phyloP scores from a whole-genome alignment of 2,797 vertebrate genomes.

The Pitangus sulphuratus region DNA sequence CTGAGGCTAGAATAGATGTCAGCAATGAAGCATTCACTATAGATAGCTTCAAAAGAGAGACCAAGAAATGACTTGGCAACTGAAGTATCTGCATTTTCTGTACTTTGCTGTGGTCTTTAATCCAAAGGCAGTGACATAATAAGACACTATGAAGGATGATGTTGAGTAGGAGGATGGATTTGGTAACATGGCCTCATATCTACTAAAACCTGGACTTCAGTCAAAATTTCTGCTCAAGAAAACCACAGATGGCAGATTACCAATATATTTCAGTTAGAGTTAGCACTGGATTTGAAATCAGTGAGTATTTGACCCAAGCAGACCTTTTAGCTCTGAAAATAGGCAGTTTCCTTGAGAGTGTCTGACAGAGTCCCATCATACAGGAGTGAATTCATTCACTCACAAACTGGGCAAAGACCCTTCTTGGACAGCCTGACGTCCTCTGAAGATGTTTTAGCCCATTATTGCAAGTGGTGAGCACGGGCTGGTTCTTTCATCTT shows the following conservation, averaged over 20 bases:
- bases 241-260: constrained; percentile 64
- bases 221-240: constrained; percentile 62
- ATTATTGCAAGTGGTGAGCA: neutral
- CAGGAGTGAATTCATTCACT: neutral
- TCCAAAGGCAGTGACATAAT: constrained; percentile 47
- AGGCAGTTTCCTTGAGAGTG: neutral
- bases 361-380: neutral
- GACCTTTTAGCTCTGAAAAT: constrained; percentile 39
- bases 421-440: neutral
- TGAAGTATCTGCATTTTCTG: constrained; percentile 41
- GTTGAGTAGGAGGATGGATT: constrained; percentile 51
- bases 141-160: constrained; percentile 55
- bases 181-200: constrained; percentile 44
- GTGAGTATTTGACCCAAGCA: constrained; percentile 40
- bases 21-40: constrained; percentile 43
- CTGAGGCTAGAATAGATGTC: constrained; percentile 38
- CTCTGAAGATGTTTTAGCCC: neutral
- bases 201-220: constrained; percentile 64
- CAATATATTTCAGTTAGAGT: constrained; percentile 50
- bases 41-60: constrained; percentile 33
- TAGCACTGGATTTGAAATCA: constrained; percentile 48
- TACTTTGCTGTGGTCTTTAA: constrained; percentile 45
- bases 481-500: neutral
- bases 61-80: constrained; percentile 61
- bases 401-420: neutral